Conservation (phyloP, 2,113 vertebrate species). For the Aspiorhynchus laticeps region DNA sequence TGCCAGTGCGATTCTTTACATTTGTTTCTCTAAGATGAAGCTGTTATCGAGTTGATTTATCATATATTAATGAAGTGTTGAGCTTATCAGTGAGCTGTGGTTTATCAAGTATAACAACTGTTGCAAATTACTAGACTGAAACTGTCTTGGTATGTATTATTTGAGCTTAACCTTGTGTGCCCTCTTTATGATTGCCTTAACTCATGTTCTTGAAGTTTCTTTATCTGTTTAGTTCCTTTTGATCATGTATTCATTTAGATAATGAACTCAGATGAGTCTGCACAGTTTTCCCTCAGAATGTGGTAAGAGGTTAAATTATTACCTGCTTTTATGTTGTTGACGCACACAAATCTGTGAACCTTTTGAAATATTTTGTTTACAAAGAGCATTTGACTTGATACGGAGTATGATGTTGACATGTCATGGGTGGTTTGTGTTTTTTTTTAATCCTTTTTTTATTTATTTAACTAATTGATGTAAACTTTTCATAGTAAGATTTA, state of each 20-base stretch:
- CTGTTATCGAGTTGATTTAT: background rate
- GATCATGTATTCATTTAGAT: background rate
- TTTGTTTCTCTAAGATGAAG: background rate
- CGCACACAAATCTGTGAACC: background rate
- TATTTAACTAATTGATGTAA: background rate
- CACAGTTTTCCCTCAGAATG: background rate
- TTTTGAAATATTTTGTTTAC: conserved; percentile 8
- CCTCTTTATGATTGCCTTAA: background rate
- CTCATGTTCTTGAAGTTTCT: background rate
- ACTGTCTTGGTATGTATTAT: background rate
- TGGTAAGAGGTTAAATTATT: background rate
- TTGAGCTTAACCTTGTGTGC: background rate
- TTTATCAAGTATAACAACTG: background rate
- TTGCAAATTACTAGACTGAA: background rate
- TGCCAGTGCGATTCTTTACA: conserved; percentile 4
- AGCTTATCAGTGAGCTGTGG: background rate
- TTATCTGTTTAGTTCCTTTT: background rate
- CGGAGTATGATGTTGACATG: background rate
- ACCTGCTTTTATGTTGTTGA: background rate
- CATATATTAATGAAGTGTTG: background rate
- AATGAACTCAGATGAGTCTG: background rate
- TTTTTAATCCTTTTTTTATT: background rate
- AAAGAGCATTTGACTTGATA: background rate
- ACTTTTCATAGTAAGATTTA: background rate
- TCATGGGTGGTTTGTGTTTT: background rate